A percentile compares a stretch with the other conserved stretches of the same genome.
These are phyloP conservation scores for Drymonia ruficornis DNA, from an alignment of 2,888 invertebrate species.

Conservation along the genomic window DNA sequence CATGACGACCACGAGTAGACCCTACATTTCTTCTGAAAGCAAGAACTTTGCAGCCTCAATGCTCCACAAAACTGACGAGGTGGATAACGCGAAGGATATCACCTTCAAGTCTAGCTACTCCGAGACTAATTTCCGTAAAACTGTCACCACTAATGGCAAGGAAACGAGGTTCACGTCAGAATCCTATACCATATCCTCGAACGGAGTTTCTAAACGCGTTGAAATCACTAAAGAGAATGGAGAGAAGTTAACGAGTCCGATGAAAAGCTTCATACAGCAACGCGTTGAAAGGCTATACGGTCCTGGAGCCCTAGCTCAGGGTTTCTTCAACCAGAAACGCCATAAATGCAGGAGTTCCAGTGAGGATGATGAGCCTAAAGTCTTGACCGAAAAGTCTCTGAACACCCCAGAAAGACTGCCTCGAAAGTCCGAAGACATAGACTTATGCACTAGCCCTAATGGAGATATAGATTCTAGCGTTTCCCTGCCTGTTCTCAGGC, in stretches of 20 bases:
- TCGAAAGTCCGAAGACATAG: constrained; percentile 53
- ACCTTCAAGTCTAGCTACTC: constrained; percentile 80
- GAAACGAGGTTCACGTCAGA: constrained; percentile 66
- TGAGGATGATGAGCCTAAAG: constrained; percentile 71
- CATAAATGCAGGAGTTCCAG: constrained; percentile 74
- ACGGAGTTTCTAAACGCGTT: constrained; percentile 73
- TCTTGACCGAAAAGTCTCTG: constrained; percentile 70
- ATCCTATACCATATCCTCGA: constrained; percentile 78
- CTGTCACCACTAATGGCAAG: constrained; percentile 67
- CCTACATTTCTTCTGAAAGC: constrained; percentile 71
- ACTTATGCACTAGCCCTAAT: constrained; percentile 63
- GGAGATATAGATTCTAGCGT: constrained; percentile 57
- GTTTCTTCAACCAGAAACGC: constrained; percentile 89
- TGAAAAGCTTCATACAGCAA: constrained; percentile 93
- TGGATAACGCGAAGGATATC: constrained; percentile 71
- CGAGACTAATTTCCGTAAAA: constrained; percentile 76
- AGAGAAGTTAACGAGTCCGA: constrained; percentile 76
- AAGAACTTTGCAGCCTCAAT: constrained; percentile 75
- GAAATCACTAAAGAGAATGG: constrained; percentile 81
- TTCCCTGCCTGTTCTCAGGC: constrained; percentile 91
- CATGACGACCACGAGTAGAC: constrained; percentile 74
- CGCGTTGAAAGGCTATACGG: constrained; percentile 95
- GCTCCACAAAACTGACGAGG: constrained; percentile 76
- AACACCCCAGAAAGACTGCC: constrained; percentile 69
- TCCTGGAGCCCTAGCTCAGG: constrained; percentile 93